Evolutionary conservation across 2,113 vertebrate species (phyloP), one percentile per base, ranked within the genome.

Genomic region (Heteronetta atricapilla): DNA sequence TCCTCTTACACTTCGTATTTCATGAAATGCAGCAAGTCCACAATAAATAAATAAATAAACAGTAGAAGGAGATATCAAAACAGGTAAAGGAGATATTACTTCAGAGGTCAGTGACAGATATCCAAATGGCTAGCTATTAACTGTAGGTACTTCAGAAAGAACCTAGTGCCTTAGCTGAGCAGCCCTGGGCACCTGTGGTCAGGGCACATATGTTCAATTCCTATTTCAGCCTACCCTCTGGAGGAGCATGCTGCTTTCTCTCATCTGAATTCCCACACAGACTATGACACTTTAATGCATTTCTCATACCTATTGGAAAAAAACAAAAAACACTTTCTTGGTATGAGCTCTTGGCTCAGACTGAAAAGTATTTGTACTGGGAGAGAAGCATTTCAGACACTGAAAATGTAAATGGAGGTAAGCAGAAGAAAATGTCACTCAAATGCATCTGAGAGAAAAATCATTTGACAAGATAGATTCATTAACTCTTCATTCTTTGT

Each of bases 401-500:
- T 70, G 75, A 73, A 89, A 80, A 9, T 33, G 6, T 55, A 91
- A 82, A 58, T 36, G 23, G 48, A 95, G 77, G 89, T 64, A 79
- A 66, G 56, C 33, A 73, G 42, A 59, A 12, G 40, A 80, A 92
- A 89, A 76, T 66, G 62, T 94, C 82, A 78, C 29, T 64, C 28
- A 88, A 36, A 50, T 50, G 5, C 36, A 55, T 33, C 78, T 31
- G 72, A 86, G 80, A 82, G 50, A 80, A 95, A 87, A 91, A 69
- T 81, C 10, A 74, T 94, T 95, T 95, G 91, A 93, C 67, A 91
- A 79, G 93, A 73, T 19, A 46, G 70, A 82, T 80, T 82, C 28
- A 85, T 91, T 87, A 95, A 93, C 59, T 91, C 50, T 56, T 87
- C 58, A 22, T 66, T 79, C 70, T 56, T 72, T 58, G 66, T 73